Conservation (phyloP, 2,888 invertebrate genomes). For the Noctua pronuba region DNA sequence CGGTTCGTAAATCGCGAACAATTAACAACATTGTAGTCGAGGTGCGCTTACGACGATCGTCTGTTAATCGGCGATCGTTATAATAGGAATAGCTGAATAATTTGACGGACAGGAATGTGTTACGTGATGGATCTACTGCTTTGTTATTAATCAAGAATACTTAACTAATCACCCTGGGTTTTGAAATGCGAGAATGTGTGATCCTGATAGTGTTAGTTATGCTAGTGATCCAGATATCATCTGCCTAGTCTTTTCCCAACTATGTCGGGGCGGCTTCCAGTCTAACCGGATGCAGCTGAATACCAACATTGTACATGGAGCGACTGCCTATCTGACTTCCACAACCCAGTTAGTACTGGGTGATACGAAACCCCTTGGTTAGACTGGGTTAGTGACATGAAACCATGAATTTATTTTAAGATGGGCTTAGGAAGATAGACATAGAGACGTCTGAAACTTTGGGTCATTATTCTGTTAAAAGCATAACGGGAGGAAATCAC, state of each 20-base stretch:
- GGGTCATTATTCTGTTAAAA: neutral
- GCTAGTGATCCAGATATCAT: too few species aligned
- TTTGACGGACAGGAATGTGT: slow-evolving; percentile 46
- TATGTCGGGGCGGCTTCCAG: too few species aligned
- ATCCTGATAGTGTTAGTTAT: too few species aligned
- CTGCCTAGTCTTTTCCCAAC: too few species aligned
- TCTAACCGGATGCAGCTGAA: too few species aligned
- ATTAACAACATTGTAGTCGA: slow-evolving; percentile 79
- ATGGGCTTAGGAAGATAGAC: neutral
- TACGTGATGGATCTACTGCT: slow-evolving; percentile 46
- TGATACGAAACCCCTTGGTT: too few species aligned
- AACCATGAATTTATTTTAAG: neutral
- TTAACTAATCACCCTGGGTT: slow-evolving; percentile 3
- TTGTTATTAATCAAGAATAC: slow-evolving; percentile 23
- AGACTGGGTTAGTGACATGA: too few species aligned
- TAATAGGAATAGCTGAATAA: slow-evolving; percentile 54
- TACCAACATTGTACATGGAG: too few species aligned
- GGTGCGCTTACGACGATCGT: slow-evolving; percentile 55
- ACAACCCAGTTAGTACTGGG: too few species aligned
- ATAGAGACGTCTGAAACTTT: neutral
- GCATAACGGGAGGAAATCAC: neutral
- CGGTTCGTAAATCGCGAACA: slow-evolving; percentile 79
- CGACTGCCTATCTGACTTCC: too few species aligned
- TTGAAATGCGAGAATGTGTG: neutral
- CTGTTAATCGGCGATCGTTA: slow-evolving; percentile 53